These are phyloP conservation scores for Petrophora chlorosata DNA, from an alignment of 2,888 invertebrate genomes.

Conservation along the genomic window DNA sequence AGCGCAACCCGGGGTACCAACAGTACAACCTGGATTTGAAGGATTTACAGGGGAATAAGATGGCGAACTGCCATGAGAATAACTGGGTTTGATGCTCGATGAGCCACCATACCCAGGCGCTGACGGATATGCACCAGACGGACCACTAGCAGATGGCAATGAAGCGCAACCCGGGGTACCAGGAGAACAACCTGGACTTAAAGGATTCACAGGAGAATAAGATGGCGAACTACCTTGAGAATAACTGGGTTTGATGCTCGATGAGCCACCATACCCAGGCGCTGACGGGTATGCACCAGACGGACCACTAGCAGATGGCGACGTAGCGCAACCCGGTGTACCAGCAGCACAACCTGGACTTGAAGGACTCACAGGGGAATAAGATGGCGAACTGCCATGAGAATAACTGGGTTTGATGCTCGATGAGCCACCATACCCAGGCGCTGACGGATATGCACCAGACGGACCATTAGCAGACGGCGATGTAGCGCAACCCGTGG, in stretches of 20 bases:
- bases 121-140: not conserved
- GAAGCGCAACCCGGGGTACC: constrained; percentile 9
- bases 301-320: not conserved
- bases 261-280: not conserved
- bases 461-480: not conserved
- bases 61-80: constrained; percentile 5
- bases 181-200: constrained; percentile 11
- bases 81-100: constrained; percentile 3
- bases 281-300: not conserved
- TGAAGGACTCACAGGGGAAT: not conserved
- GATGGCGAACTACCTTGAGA: constrained; percentile 9
- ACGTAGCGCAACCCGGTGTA: constrained; percentile 6
- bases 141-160: not conserved
- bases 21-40: constrained; percentile 7
- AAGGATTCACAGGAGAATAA: constrained; percentile 7
- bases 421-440: not conserved
- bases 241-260: not conserved
- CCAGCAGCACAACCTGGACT: constrained; percentile 7
- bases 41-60: constrained; percentile 11
- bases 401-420: constrained; percentile 1
- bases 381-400: not conserved
- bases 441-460: not conserved
- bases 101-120: not conserved
- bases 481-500: not conserved
- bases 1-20: not conserved